These are phyloP conservation scores for Bolinopsis microptera DNA, from an alignment of 37 sponge, comb jelly and placozoan species.

Conservation along the genomic window DNA sequence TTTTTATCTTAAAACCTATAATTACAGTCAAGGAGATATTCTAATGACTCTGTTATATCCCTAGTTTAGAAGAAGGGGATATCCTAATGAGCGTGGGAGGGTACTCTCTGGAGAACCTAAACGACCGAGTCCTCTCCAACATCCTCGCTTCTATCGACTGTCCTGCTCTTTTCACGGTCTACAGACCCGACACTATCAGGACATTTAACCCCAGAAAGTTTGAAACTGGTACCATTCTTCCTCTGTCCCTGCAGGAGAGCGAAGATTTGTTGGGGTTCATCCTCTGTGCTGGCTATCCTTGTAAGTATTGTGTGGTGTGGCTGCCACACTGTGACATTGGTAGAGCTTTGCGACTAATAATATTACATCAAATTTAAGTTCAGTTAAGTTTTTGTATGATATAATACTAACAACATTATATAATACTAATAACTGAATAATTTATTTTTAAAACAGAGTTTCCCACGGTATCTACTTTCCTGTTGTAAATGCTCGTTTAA, in stretches of 20 bases:
- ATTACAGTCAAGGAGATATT: too few species aligned
- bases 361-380: too few species aligned
- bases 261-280: conserved; percentile 21
- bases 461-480: too few species aligned
- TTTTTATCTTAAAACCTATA: too few species aligned
- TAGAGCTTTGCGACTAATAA: too few species aligned
- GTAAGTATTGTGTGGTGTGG: conserved; percentile 41
- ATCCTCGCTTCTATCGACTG: not conserved
- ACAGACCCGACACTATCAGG: conserved; percentile 21
- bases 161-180: not conserved
- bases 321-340: not conserved
- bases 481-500: too few species aligned
- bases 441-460: too few species aligned
- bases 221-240: not conserved
- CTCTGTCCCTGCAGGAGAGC: not conserved
- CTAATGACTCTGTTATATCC: not conserved
- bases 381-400: too few species aligned
- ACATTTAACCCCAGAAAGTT: conserved; percentile 20
- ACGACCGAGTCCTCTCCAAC: not conserved
- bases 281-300: conserved; percentile 17
- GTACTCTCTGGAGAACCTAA: not conserved
- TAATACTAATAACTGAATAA: too few species aligned
- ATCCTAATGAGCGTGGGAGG: not conserved
- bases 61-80: conserved; percentile 35
- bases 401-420: too few species aligned